Base-by-base conservation (phyloP, 2,113 vertebrate genomes). In the Platysteira castanea region DNA sequence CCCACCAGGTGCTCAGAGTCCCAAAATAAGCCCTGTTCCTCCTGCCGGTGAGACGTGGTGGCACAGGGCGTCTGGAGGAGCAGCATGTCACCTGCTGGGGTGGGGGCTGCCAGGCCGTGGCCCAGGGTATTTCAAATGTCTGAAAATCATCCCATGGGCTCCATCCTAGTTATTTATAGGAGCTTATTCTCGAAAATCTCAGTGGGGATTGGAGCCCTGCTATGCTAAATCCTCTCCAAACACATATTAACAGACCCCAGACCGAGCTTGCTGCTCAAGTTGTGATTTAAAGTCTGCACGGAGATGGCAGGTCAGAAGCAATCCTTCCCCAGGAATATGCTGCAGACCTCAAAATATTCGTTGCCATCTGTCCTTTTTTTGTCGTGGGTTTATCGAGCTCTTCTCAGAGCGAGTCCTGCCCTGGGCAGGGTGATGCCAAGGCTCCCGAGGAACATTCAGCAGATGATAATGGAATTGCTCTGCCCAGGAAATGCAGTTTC, bases 41-140 rank as follows among this genome's bases (percentile, higher is more conserved):
- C 49, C 84, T 8, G 24, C 1, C 10, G 46, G 63, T 0, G 1
- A 37, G 57, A 15, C 0, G 1, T 0, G 4, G 44, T 26, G 68
- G 15, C 39, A 11, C 10, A 2, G 44, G 39, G 20, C 9, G 7
- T 5, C 49, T 17, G 42, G 61, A 75, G 52, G n/a, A 82, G 69
- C 78, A 26, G n/a, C 1, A 0, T 2, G 13, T 4, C 6, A 13
- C 27, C 15, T 1, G 9, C 16, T 0, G 0, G 49, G 31, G 18
- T 5, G 42, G n/a, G n/a, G 18, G 26, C 69, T 61, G 42, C 8
- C 9, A 75, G 76, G 5, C 59, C n/a, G 0, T 0, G 27, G 68
- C 54, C 50, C 42, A 11, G 31, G 31, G 6, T 19, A 4, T 23
- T 63, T 10, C 75, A 79, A 52, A 76, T 9, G 44, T 33, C 47